A percentile compares a stretch with the other conserved stretches of the same genome.
Evolutionary conservation across 1,140 invertebrate species (phyloP).

Genomic region (Plodia interpunctella): DNA sequence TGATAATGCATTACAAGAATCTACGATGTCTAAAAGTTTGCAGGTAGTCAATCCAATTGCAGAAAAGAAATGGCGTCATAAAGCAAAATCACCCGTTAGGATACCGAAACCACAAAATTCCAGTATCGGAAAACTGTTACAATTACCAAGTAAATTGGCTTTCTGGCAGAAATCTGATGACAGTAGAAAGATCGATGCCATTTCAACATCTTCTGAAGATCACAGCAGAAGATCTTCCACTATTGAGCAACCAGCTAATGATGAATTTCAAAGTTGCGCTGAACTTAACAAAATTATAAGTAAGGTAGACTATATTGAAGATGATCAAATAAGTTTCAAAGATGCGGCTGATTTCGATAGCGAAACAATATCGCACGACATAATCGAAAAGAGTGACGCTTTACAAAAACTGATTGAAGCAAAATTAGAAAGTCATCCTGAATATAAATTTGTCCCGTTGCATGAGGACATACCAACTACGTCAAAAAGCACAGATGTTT

Average conservation of each 20-base stretch:
- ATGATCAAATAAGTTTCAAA: slow-evolving; percentile 35
- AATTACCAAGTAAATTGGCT: slow-evolving; percentile 68
- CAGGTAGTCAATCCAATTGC: slow-evolving; percentile 34
- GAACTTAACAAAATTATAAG: slow-evolving; percentile 29
- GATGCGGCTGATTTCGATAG: slow-evolving; percentile 36
- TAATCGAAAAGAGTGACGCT: slow-evolving; percentile 56
- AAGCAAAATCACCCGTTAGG: slow-evolving; percentile 52
- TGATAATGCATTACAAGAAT: slow-evolving; percentile 24
- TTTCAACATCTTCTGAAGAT: slow-evolving; percentile 37
- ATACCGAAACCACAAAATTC: slow-evolving; percentile 36
- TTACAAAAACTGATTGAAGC: slow-evolving; percentile 62
- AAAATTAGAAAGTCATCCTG: slow-evolving; percentile 60
- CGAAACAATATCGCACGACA: slow-evolving; percentile 44
- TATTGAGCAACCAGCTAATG: slow-evolving; percentile 28
- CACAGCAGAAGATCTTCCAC: slow-evolving; percentile 46
- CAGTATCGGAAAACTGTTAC: slow-evolving; percentile 64
- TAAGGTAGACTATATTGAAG: slow-evolving; percentile 16
- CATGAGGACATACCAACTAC: slow-evolving; percentile 48
- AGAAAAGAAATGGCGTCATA: slow-evolving; percentile 41
- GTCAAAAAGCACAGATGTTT: slow-evolving; percentile 73
- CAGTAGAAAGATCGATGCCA: slow-evolving; percentile 41
- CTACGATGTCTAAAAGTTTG: slow-evolving; percentile 15
- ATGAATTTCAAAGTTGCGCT: slow-evolving; percentile 44
- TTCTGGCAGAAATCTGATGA: slow-evolving; percentile 71
- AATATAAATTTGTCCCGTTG: slow-evolving; percentile 58